These are phyloP conservation scores for Prionchulus punctatus DNA, from an alignment of 2,888 invertebrate species.

Conservation along the genomic window DNA sequence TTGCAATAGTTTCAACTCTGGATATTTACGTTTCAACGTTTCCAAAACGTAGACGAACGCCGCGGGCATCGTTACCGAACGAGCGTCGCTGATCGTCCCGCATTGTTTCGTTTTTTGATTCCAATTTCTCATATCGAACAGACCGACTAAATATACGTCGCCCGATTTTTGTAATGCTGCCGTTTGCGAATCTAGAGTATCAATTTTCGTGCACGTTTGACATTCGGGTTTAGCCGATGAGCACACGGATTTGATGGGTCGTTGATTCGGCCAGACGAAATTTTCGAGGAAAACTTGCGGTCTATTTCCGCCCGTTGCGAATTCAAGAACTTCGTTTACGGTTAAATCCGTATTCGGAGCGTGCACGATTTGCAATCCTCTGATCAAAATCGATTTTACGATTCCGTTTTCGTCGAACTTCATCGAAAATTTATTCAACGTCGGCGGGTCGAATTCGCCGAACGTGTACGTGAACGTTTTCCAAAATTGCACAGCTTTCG, in stretches of 20 bases:
- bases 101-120: not conserved
- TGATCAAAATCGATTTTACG: no score
- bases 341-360: no score
- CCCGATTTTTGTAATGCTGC: not conserved
- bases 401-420: not conserved
- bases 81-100: not conserved
- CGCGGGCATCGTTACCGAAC: conserved; percentile 4
- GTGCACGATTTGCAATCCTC: no score
- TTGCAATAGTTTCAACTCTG: conserved; percentile 5
- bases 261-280: no score
- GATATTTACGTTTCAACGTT: conserved; percentile 8
- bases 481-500: not conserved
- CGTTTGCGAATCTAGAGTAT: no score
- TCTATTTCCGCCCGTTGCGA: no score
- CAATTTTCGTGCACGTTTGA: not conserved
- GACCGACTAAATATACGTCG: conserved; percentile 10
- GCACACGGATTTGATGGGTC: not conserved
- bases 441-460: not conserved
- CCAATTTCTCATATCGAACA: conserved; percentile 9
- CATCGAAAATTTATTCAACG: not conserved
- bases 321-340: no score
- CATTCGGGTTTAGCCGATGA: not conserved
- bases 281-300: no score
- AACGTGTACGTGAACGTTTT: not conserved
- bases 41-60: conserved; percentile 12